Conservation (phyloP, 2,888 invertebrate species). For the Nesidiocoris tenuis region DNA sequence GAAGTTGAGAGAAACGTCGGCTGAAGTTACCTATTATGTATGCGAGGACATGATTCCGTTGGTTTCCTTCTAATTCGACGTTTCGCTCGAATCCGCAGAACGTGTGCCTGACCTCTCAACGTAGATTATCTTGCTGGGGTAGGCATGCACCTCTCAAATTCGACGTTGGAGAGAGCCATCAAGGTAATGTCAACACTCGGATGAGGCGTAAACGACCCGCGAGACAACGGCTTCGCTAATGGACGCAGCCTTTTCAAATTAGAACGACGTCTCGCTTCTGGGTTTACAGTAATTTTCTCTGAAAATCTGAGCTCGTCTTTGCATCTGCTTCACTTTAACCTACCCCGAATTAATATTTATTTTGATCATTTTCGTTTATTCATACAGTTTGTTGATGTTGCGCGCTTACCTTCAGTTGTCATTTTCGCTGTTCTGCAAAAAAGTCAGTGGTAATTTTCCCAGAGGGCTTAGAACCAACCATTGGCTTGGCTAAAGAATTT, state of each 20-base stretch:
- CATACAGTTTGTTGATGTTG: too few relatives aligned
- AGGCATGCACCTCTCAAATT: background rate
- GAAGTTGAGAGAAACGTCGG: too few relatives aligned
- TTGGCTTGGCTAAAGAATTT: too few relatives aligned
- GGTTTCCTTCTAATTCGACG: background rate
- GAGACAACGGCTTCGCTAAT: background rate
- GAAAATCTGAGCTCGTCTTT: too few relatives aligned
- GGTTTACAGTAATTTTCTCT: too few relatives aligned
- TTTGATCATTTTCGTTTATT: too few relatives aligned
- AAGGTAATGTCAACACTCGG: background rate
- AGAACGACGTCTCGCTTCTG: too few relatives aligned
- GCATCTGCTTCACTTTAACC: background rate
- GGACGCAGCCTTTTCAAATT: background rate
- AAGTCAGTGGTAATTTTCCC: too few relatives aligned
- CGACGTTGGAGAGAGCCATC: background rate
- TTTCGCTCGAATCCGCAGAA: background rate
- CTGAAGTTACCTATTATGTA: too few relatives aligned
- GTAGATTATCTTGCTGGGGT: background rate
- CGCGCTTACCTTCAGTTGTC: too few relatives aligned
- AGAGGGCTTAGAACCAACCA: too few relatives aligned
- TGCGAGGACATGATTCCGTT: background rate
- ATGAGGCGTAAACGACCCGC: background rate
- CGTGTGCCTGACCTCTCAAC: background rate
- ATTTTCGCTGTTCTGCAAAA: too few relatives aligned
- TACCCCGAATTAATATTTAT: background rate